Conservation (phyloP, 2,797 vertebrate genomes). For the Apogon hyalosoma region DNA sequence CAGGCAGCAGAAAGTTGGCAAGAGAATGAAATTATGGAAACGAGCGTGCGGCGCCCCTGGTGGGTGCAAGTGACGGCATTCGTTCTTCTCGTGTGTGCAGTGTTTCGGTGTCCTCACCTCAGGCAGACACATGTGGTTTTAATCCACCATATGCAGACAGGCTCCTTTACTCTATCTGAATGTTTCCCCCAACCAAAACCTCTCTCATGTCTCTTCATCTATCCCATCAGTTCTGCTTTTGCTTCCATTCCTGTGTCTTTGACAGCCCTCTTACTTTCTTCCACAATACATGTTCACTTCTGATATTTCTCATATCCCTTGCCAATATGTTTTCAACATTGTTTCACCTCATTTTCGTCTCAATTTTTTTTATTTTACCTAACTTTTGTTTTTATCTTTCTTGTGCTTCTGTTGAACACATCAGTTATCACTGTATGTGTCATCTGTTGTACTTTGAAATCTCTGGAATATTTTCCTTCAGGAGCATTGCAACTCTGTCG, state of each 20-base stretch:
- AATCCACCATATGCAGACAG: conserved; percentile 64
- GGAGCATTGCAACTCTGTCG: conserved; percentile 47
- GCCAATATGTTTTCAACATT: conserved; percentile 58
- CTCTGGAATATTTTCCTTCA: conserved; percentile 59
- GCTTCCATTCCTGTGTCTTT: conserved; percentile 46
- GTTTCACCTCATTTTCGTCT: conserved; percentile 48
- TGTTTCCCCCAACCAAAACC: conserved; percentile 43
- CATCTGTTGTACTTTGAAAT: conserved; percentile 40
- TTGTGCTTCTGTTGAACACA: conserved; percentile 26
- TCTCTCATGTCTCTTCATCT: conserved; percentile 63
- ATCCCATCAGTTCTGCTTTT: conserved; percentile 51
- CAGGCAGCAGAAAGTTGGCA: conserved; percentile 64
- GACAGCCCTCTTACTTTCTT: conserved; percentile 54
- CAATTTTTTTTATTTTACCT: conserved; percentile 7
- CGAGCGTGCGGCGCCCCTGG: conserved; percentile 54
- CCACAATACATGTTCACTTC: conserved; percentile 47
- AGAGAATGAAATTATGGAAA: conserved; percentile 60
- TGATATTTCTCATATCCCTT: conserved; percentile 52
- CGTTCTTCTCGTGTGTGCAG: conserved; percentile 63
- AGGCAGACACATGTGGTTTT: conserved; percentile 81
- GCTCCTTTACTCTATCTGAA: conserved; percentile 60
- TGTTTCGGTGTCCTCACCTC: conserved; percentile 75
- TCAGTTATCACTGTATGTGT: conserved; percentile 40
- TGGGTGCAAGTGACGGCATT: conserved; percentile 74
- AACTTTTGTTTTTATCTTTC: not conserved